phyloP scores from a whole-genome alignment of 2,797 vertebrate species.

The Chromobotia macracanthus region DNA sequence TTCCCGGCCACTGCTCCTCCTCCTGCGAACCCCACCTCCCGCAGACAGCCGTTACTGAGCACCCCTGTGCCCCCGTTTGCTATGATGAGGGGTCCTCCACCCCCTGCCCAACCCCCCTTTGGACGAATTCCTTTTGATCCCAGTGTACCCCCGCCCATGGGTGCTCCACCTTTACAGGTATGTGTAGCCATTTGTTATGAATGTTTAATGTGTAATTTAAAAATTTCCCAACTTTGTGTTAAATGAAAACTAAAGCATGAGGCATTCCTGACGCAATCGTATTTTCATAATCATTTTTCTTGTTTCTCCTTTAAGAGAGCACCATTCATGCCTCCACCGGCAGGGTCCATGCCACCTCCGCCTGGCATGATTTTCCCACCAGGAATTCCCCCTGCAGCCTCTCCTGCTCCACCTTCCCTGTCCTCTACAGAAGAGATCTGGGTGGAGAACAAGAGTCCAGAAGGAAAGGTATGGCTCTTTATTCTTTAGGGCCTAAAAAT shows the following conservation, averaged over 20 bases:
- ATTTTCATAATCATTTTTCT: background rate
- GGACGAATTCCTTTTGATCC: constrained; percentile 94
- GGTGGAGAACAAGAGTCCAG: constrained; percentile 98
- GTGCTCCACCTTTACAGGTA: constrained; percentile 94
- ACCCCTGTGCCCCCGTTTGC: constrained; percentile 89
- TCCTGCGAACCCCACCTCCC: constrained; percentile 83
- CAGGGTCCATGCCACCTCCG: constrained; percentile 92
- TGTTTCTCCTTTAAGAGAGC: constrained; percentile 83
- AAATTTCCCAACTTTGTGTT: background rate
- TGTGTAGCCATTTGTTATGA: background rate
- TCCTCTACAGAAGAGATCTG: constrained; percentile 93
- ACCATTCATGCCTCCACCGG: constrained; percentile 95
- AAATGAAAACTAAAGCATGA: background rate
- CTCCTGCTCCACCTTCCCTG: constrained; percentile 77
- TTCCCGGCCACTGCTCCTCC: constrained; percentile 88
- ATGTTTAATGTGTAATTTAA: background rate
- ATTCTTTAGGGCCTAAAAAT: background rate
- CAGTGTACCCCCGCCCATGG: constrained; percentile 93
- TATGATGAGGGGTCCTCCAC: constrained; percentile 92
- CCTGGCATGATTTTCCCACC: constrained; percentile 98
- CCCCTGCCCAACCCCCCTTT: constrained; percentile 83
- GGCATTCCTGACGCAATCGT: background rate
- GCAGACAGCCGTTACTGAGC: constrained; percentile 90
- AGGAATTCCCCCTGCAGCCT: constrained; percentile 89
- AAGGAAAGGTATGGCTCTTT: constrained; percentile 86